Conservation (phyloP, 2,113 vertebrate species). For the Amphiprion percula region DNA sequence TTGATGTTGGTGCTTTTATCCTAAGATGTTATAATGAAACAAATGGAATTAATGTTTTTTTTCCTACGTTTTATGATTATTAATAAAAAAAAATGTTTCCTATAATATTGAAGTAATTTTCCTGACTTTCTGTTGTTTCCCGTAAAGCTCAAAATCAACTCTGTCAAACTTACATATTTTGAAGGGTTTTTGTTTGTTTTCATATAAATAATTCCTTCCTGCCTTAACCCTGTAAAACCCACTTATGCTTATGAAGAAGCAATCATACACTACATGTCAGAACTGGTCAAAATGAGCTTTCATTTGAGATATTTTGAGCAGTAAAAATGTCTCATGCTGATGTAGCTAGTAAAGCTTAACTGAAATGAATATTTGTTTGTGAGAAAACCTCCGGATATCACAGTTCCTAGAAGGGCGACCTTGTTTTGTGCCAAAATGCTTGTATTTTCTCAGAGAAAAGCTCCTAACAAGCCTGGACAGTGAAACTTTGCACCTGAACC, state of each 20-base stretch:
- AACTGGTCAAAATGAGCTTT: no score
- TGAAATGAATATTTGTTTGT: no score
- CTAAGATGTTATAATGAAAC: conserved; percentile 79
- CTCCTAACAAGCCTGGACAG: background rate
- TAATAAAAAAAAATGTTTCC: conserved; percentile 83
- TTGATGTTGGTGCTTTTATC: conserved; percentile 86
- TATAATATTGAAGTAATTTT: conserved; percentile 70
- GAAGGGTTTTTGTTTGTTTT: no score
- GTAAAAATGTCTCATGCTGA: no score
- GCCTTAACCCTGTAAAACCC: no score
- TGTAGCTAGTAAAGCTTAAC: no score
- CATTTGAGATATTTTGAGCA: no score
- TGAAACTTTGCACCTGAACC: conserved; percentile 18
- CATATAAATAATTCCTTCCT: no score
- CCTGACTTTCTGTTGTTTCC: background rate
- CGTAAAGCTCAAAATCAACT: no score
- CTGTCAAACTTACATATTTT: no score
- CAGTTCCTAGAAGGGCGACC: background rate
- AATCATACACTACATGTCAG: no score
- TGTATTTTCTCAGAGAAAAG: background rate
- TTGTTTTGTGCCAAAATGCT: background rate
- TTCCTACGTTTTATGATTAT: conserved; percentile 81
- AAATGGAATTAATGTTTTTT: conserved; percentile 79
- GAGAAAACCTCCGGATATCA: background rate
- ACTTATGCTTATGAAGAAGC: no score